A percentile compares a stretch with the other conserved stretches of the same genome.
These are phyloP conservation scores for Pipra filicauda DNA, from an alignment of 2,113 vertebrate genomes.

Conservation along the genomic window DNA sequence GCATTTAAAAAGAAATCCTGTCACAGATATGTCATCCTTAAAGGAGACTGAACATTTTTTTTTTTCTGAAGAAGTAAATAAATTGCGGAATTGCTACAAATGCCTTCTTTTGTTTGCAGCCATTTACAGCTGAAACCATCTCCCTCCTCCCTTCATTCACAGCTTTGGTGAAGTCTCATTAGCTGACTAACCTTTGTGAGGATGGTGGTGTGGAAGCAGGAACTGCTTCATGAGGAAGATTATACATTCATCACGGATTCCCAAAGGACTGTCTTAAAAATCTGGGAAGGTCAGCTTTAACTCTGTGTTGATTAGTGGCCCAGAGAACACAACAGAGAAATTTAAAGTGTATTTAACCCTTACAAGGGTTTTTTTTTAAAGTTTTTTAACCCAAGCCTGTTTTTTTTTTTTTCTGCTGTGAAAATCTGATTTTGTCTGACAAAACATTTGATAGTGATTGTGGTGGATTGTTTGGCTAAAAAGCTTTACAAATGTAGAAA, in stretches of 20 bases:
- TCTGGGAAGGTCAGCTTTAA: not conserved
- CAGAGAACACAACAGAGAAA: not conserved
- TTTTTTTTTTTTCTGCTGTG: not conserved
- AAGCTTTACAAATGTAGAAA: not conserved
- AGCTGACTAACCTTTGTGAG: not conserved
- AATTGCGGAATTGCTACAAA: not conserved
- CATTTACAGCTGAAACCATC: not conserved
- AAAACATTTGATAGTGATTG: not conserved
- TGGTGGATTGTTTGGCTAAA: not conserved
- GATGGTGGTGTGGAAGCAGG: not conserved
- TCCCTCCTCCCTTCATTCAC: not conserved
- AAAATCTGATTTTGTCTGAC: not conserved
- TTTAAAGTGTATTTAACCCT: not conserved
- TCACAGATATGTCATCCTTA: not conserved
- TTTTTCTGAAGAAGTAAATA: not conserved
- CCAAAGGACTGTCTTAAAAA: not conserved
- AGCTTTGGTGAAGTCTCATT: not conserved
- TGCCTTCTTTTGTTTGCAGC: not conserved
- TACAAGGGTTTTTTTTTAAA: not conserved
- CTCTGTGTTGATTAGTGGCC: not conserved
- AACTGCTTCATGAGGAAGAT: not conserved
- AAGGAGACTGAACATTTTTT: not conserved
- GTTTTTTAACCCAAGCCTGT: not conserved
- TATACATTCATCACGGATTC: not conserved
- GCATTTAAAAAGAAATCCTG: constrained; percentile 9